Conservation (phyloP, 2,888 invertebrate genomes). For the Leuctra nigra region DNA sequence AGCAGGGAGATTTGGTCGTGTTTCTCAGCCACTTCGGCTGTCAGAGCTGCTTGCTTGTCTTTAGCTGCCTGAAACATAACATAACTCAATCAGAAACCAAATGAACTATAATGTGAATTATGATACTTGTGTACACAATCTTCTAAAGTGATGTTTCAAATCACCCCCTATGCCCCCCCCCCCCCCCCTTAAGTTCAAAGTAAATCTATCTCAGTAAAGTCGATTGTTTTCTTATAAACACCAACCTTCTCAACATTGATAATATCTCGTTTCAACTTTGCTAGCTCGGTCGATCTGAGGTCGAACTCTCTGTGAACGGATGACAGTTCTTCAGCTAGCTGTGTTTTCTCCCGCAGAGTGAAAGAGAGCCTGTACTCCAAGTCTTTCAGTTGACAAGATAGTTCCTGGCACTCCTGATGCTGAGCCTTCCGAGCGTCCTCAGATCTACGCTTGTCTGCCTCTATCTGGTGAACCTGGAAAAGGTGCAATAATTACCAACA, state of each 20-base stretch:
- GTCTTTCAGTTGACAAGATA: constrained; percentile 4
- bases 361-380: not conserved
- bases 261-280: constrained; percentile 1
- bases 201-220: no score
- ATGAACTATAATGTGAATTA: no score
- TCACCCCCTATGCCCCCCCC: no score
- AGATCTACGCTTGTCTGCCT: not conserved
- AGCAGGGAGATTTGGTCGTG: constrained; percentile 48
- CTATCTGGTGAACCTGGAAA: no score
- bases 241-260: constrained; percentile 19
- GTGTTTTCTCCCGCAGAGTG: constrained; percentile 6
- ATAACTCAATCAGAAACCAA: no score
- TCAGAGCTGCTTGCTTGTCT: constrained; percentile 49
- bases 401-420: not conserved
- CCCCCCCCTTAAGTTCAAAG: no score
- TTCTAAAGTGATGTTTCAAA: no score
- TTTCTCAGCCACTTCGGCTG: constrained; percentile 52
- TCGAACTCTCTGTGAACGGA: not conserved
- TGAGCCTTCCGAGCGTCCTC: not conserved
- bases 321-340: constrained; percentile 1
- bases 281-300: no score
- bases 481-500: no score
- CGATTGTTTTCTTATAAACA: no score
- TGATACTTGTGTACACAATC: no score
- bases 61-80: constrained; percentile 24